Conservation (phyloP, 2,113 vertebrate species). For the Camelus bactrianus region DNA sequence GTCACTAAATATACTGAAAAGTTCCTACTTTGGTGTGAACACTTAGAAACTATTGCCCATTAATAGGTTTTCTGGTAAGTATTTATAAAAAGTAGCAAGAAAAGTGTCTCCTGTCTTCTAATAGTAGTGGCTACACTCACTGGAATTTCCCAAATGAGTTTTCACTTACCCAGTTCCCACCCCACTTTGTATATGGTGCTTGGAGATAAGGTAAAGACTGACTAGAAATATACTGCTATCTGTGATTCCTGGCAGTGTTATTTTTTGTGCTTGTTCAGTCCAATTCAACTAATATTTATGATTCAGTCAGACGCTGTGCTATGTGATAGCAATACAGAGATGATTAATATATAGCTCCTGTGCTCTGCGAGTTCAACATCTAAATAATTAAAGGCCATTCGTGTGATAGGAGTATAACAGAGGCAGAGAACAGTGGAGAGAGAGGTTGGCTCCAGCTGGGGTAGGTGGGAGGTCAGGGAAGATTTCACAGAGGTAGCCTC, state of each 20-base stretch:
- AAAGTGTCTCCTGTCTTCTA: neutral
- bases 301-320: slow-evolving; percentile 53
- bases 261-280: slow-evolving; percentile 42
- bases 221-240: neutral
- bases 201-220: neutral
- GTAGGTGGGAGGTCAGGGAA: neutral
- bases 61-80: slow-evolving; percentile 13
- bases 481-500: neutral
- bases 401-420: neutral
- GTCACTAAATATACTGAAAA: slow-evolving; percentile 34
- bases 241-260: slow-evolving; percentile 20
- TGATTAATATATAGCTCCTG: slow-evolving; percentile 65
- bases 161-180: neutral
- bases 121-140: neutral
- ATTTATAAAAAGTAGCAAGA: slow-evolving; percentile 49
- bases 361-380: slow-evolving; percentile 39
- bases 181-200: neutral
- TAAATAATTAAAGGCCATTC: slow-evolving; percentile 65
- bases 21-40: neutral
- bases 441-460: neutral
- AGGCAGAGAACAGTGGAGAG: neutral
- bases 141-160: neutral
- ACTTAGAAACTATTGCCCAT: neutral
- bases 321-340: slow-evolving; percentile 51
- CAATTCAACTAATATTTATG: slow-evolving; percentile 68